Evolutionary conservation across 2,113 vertebrate genomes (phyloP).

Genomic region (Xiphophorus maculatus): DNA sequence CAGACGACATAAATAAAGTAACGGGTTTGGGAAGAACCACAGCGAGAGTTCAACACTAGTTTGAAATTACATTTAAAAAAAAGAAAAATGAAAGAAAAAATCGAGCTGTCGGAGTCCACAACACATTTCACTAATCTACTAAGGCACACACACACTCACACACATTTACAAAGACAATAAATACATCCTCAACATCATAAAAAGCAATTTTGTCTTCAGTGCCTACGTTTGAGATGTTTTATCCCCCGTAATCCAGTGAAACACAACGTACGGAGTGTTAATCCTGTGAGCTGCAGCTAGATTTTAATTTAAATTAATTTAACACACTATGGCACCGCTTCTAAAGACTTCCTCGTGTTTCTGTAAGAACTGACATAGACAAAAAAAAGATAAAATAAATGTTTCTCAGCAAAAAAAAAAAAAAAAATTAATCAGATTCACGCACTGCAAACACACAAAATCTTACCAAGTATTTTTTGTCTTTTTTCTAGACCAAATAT

Average conservation of each 20-base stretch:
- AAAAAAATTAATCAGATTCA: neutral
- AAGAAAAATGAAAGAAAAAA: neutral
- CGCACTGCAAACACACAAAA: slow-evolving; percentile 16
- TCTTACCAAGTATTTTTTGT: neutral
- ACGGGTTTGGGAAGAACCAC: slow-evolving; percentile 11
- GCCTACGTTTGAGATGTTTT: slow-evolving; percentile 36
- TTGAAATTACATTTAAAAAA: neutral
- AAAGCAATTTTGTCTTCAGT: slow-evolving; percentile 50
- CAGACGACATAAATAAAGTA: neutral
- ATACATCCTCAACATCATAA: slow-evolving; percentile 64
- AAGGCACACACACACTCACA: slow-evolving; percentile 67
- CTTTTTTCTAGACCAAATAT: too few relatives aligned
- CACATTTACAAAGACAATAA: slow-evolving; percentile 76
- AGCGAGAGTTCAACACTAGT: slow-evolving; percentile 5
- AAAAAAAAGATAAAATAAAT: neutral
- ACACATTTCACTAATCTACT: slow-evolving; percentile 67
- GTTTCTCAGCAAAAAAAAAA: neutral
- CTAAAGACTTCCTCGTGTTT: slow-evolving; percentile 12
- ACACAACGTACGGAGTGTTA: slow-evolving; percentile 14
- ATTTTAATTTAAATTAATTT: slow-evolving; percentile 52
- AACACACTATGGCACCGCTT: slow-evolving; percentile 46
- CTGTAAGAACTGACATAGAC: slow-evolving; percentile 17
- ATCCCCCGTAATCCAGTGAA: slow-evolving; percentile 10
- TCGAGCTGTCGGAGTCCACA: slow-evolving; percentile 29
- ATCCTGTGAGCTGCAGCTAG: slow-evolving; percentile 29